Conservation (phyloP, 2,797 vertebrate genomes). For the Platyrinchus mystaceus region DNA sequence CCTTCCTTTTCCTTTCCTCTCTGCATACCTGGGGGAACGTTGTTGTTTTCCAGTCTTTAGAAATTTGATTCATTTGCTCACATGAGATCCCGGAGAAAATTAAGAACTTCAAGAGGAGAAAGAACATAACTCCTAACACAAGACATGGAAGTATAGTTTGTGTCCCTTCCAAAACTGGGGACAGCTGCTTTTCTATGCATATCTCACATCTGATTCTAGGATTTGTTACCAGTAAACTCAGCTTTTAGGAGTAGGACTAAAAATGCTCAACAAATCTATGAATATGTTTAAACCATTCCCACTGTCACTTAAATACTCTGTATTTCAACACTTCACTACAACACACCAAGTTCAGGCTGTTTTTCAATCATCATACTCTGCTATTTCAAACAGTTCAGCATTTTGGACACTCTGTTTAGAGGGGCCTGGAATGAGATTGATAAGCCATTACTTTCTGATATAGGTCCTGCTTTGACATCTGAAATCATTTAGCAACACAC, state of each 20-base stretch:
- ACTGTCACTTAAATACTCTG: not conserved
- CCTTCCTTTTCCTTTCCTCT: not conserved
- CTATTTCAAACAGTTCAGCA: not conserved
- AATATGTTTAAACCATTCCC: not conserved
- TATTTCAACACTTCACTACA: not conserved
- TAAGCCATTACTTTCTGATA: not conserved
- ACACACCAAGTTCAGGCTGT: not conserved
- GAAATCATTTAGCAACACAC: not conserved
- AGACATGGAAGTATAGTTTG: not conserved
- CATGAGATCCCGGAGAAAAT: not conserved
- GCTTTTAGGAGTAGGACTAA: not conserved
- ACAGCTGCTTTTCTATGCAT: not conserved
- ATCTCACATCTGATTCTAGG: not conserved
- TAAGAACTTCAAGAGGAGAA: not conserved
- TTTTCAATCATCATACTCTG: rapidly evolving
- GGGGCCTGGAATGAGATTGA: not conserved
- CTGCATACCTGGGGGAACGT: not conserved
- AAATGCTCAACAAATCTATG: not conserved
- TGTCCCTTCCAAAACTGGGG: not conserved
- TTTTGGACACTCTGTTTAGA: not conserved
- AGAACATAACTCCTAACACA: not conserved
- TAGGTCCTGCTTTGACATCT: not conserved
- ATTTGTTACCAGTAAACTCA: not conserved
- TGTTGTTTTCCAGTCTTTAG: not conserved
- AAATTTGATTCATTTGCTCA: not conserved